Evolutionary conservation across 2,797 vertebrate species (phyloP).

Genomic region (Phoxinus dragarum): DNA sequence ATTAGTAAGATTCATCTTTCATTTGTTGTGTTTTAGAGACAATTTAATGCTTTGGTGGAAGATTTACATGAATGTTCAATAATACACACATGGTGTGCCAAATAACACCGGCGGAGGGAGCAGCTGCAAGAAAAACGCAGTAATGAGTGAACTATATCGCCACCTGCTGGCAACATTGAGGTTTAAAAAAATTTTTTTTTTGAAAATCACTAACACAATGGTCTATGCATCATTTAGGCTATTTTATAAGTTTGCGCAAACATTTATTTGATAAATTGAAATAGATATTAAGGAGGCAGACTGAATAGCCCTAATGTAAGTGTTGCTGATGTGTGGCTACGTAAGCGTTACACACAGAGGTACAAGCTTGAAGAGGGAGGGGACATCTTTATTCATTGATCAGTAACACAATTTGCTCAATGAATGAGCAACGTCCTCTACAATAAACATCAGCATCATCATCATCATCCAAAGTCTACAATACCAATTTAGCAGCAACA

Average conservation of each 20-base stretch:
- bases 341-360: neutral
- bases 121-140: neutral
- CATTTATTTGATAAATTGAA: neutral
- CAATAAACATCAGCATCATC: conserved; percentile 77
- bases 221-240: neutral
- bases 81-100: neutral
- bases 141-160: conserved; percentile 1
- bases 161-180: neutral
- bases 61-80: neutral
- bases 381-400: conserved; percentile 80
- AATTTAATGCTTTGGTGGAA: neutral
- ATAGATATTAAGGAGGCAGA: neutral
- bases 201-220: neutral
- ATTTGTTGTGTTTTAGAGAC: neutral
- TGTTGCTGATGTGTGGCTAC: neutral
- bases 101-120: neutral
- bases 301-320: neutral
- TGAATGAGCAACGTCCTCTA: conserved; percentile 89
- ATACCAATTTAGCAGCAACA: conserved; percentile 95
- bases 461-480: conserved; percentile 76
- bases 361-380: conserved; percentile 72
- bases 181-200: neutral
- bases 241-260: neutral
- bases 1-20: neutral
- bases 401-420: conserved; percentile 90